These are phyloP conservation scores for Corynorhinus townsendii DNA, from an alignment of 2,113 vertebrate genomes.

Conservation along the genomic window DNA sequence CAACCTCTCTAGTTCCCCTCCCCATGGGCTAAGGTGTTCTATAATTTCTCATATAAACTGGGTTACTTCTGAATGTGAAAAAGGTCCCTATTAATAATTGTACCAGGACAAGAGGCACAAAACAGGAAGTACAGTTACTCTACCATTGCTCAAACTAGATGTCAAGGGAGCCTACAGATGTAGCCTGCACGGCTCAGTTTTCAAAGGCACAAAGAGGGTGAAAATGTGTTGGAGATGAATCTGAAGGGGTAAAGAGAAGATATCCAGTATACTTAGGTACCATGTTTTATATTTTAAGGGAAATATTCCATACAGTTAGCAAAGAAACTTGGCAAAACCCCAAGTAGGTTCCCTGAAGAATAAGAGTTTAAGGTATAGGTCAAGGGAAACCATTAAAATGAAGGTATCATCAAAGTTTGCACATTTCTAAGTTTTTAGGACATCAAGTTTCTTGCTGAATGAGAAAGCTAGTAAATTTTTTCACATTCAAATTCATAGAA, in stretches of 20 bases:
- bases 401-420: background rate
- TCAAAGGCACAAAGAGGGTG: background rate
- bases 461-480: background rate
- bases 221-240: background rate
- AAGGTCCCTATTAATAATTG: background rate
- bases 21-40: background rate
- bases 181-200: background rate
- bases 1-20: background rate
- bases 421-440: background rate
- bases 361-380: background rate
- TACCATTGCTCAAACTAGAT: background rate
- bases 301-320: background rate
- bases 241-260: background rate
- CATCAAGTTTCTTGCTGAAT: background rate
- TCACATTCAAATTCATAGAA: conserved; percentile 17
- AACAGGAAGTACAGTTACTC: background rate
- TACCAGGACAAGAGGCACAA: background rate
- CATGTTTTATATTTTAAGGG: background rate
- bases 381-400: conserved; percentile 20
- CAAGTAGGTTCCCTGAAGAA: background rate
- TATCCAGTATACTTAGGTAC: background rate
- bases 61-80: background rate
- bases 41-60: background rate
- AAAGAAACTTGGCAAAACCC: background rate
- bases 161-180: background rate